These are phyloP conservation scores for Lepus timidus DNA, from an alignment of 2,113 vertebrate species.

Conservation along the genomic window DNA sequence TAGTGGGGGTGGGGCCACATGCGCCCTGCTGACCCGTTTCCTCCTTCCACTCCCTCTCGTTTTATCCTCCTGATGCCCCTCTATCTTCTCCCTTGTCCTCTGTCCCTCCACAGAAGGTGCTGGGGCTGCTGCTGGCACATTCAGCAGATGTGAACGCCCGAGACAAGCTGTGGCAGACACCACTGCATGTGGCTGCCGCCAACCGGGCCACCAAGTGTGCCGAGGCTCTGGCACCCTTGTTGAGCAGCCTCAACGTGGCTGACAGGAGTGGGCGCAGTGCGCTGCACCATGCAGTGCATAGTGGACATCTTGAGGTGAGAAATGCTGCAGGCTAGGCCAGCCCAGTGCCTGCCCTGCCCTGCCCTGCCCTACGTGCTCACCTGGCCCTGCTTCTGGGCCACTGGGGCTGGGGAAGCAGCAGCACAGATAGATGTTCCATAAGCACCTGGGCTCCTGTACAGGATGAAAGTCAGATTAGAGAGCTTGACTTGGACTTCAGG, in stretches of 20 bases:
- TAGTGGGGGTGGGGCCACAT: neutral
- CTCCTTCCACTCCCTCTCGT: neutral
- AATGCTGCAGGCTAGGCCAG: rapidly evolving
- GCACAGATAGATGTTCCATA: neutral
- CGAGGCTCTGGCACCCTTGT: slow-evolving; percentile 91
- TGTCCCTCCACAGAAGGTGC: slow-evolving; percentile 89
- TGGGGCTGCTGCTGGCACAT: slow-evolving; percentile 93
- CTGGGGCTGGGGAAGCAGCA: neutral
- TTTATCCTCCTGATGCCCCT: neutral
- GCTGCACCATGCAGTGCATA: slow-evolving; percentile 96
- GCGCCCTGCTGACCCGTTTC: neutral
- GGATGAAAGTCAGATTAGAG: neutral
- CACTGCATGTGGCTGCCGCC: slow-evolving; percentile 95
- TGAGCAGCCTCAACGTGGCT: slow-evolving; percentile 93
- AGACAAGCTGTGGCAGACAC: slow-evolving; percentile 96
- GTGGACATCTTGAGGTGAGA: slow-evolving; percentile 93
- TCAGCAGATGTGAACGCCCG: slow-evolving; percentile 93
- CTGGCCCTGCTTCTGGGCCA: neutral
- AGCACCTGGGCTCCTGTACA: neutral
- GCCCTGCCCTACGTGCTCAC: neutral
- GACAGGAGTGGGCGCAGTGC: slow-evolving; percentile 95
- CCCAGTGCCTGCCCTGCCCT: neutral
- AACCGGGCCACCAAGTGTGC: slow-evolving; percentile 94
- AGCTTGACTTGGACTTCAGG: slow-evolving; percentile 44
- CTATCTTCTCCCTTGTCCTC: neutral